Percentiles rank a stretch among this genome's conserved stretches.
Evolutionary conservation across 2,113 vertebrate species (phyloP).

Genomic region (Athene cunicularia): DNA sequence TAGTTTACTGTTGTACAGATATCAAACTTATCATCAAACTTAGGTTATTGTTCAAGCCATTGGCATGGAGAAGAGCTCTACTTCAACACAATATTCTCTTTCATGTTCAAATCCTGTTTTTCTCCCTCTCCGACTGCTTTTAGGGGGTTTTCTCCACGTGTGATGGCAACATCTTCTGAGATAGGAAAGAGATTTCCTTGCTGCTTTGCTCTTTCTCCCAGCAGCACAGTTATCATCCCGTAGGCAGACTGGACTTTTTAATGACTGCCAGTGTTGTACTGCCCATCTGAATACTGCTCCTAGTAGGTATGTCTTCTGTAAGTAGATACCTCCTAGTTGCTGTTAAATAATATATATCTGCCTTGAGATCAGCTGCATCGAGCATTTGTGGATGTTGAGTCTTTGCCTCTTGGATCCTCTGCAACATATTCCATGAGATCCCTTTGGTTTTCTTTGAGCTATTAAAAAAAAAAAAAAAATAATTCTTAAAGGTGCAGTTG

Average conservation of each 20-base stretch:
- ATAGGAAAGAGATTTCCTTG: neutral
- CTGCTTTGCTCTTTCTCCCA: neutral
- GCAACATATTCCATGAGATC: neutral
- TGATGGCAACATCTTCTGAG: neutral
- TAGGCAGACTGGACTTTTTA: neutral
- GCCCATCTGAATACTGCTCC: neutral
- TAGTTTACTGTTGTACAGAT: neutral
- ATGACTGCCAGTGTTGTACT: neutral
- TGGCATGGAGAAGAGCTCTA: neutral
- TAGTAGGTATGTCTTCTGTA: neutral
- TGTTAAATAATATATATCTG: neutral
- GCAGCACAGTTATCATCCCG: neutral
- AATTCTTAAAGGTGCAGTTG: neutral
- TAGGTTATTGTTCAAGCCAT: neutral
- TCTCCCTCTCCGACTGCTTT: neutral
- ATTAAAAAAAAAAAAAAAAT: no score
- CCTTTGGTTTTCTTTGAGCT: neutral
- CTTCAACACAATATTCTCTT: neutral
- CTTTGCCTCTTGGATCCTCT: neutral
- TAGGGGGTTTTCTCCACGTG: neutral
- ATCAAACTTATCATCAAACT: neutral
- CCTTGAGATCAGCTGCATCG: neutral
- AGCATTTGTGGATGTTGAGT: neutral
- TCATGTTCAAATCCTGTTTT: neutral
- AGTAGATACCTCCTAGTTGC: neutral